These are phyloP conservation scores for Stenchaetothrips biformis DNA, from an alignment of 2,888 invertebrate species.

Conservation along the genomic window DNA sequence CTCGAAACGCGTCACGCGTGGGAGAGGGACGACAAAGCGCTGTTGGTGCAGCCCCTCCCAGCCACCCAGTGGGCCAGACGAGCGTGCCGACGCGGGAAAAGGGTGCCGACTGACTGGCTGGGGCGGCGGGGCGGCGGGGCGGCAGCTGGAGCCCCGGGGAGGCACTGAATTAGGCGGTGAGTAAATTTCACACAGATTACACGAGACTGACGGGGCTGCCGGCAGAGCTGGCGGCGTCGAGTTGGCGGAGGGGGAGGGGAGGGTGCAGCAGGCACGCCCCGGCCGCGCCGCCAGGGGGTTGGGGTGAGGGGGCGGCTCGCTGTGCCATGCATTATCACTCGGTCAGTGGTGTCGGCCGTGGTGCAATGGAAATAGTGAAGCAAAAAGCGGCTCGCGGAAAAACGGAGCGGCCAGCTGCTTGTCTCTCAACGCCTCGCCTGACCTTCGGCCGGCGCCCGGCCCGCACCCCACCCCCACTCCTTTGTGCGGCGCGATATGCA, in stretches of 20 bases:
- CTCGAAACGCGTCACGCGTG: no score
- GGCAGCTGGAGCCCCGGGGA: not conserved
- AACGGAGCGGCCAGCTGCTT: no score
- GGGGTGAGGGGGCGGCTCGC: no score
- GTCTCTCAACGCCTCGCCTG: no score
- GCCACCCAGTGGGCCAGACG: not conserved
- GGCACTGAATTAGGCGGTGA: conserved; percentile 2
- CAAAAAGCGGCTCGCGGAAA: no score
- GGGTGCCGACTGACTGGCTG: no score
- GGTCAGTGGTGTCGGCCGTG: no score
- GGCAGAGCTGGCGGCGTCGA: not conserved
- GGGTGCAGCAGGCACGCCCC: not conserved
- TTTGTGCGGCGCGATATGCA: conserved; percentile 20
- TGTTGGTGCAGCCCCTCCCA: not conserved
- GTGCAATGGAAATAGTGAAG: no score
- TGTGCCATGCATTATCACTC: no score
- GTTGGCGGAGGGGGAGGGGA: not conserved
- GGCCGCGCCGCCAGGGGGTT: not conserved
- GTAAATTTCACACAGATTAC: conserved; percentile 25
- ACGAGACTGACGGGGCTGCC: not conserved
- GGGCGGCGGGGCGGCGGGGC: no score
- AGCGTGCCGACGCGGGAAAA: not conserved
- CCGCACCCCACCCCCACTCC: not conserved
- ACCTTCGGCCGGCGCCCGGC: not conserved
- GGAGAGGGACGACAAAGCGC: no score